Percentiles rank a stretch among this genome's conserved stretches.
Conservation (phyloP, 2,888 invertebrate genomes). For the Lepidochrysops patricia region DNA sequence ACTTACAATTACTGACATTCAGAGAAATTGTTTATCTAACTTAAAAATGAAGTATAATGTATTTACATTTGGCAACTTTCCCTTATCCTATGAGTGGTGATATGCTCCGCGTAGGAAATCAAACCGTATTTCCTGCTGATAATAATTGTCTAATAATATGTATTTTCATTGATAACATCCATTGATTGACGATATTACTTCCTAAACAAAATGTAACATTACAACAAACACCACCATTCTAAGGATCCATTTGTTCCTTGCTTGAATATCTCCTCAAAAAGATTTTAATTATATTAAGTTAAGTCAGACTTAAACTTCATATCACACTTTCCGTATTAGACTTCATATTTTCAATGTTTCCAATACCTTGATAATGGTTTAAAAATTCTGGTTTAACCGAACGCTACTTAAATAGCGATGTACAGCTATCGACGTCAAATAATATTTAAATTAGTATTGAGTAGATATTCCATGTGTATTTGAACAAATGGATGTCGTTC, state of each 20-base stretch:
- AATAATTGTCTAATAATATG: constrained; percentile 55
- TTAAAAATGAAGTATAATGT: constrained; percentile 28
- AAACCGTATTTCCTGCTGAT: constrained; percentile 57
- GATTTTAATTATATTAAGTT: too few species aligned
- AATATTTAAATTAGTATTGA: too few species aligned
- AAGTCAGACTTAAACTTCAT: too few species aligned
- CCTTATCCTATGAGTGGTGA: constrained; percentile 64
- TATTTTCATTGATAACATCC: constrained; percentile 46
- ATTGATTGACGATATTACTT: constrained; percentile 20
- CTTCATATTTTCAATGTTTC: too few species aligned
- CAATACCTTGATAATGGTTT: too few species aligned
- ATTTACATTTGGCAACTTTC: constrained; percentile 70
- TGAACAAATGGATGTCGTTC: background rate
- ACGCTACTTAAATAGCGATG: too few species aligned
- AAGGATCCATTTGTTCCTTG: background rate
- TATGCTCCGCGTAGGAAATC: constrained; percentile 57
- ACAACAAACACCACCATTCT: background rate
- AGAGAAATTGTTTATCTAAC: constrained; percentile 39
- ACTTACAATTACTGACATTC: constrained; percentile 44
- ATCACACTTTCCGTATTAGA: too few species aligned
- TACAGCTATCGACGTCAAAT: too few species aligned
- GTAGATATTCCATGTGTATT: background rate
- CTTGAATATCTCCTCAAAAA: background rate
- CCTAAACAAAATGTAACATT: constrained; percentile 18
- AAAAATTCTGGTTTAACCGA: too few species aligned